Evolutionary conservation across 2,888 invertebrate species (phyloP).

Genomic region (Cerceris ruficornis): DNA sequence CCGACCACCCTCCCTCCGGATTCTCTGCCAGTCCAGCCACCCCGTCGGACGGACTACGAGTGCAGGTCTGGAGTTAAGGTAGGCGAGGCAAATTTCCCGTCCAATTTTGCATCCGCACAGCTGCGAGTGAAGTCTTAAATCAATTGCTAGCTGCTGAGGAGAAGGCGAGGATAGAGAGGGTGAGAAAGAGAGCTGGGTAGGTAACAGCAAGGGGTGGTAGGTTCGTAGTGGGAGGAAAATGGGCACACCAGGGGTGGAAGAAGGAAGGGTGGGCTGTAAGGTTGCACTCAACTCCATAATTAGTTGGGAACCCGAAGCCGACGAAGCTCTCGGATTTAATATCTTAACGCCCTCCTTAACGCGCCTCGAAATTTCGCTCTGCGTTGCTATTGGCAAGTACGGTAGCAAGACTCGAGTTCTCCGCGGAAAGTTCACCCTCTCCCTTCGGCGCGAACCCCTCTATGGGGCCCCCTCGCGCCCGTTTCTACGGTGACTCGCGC

Average conservation of each 20-base stretch:
- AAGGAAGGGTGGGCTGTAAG: constrained; percentile 58
- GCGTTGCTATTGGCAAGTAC: constrained; percentile 67
- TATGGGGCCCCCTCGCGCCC: not conserved
- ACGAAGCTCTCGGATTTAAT: constrained; percentile 73
- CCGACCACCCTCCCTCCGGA: too few species aligned
- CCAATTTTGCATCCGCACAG: not conserved
- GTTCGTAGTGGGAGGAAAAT: constrained; percentile 4
- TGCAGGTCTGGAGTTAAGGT: constrained; percentile 49
- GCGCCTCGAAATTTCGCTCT: constrained; percentile 69
- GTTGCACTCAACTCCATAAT: constrained; percentile 76
- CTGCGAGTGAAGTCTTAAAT: constrained; percentile 74
- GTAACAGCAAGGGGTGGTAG: constrained; percentile 8
- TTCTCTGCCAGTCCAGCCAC: not conserved
- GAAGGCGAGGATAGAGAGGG: constrained; percentile 19
- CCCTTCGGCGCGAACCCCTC: not conserved
- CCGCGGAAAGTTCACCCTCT: constrained; percentile 59
- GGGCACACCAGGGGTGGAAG: constrained; percentile 15
- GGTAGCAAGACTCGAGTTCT: constrained; percentile 55
- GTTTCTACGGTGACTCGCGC: constrained; percentile 4
- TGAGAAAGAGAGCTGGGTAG: constrained; percentile 40
- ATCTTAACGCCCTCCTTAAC: constrained; percentile 76
- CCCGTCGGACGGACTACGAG: constrained; percentile 4
- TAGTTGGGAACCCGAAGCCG: constrained; percentile 73
- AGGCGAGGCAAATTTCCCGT: constrained; percentile 44
- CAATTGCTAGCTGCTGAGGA: constrained; percentile 70